These are phyloP conservation scores for Rotaria magnacalcarata DNA, from an alignment of 2,888 invertebrate genomes.

Conservation along the genomic window DNA sequence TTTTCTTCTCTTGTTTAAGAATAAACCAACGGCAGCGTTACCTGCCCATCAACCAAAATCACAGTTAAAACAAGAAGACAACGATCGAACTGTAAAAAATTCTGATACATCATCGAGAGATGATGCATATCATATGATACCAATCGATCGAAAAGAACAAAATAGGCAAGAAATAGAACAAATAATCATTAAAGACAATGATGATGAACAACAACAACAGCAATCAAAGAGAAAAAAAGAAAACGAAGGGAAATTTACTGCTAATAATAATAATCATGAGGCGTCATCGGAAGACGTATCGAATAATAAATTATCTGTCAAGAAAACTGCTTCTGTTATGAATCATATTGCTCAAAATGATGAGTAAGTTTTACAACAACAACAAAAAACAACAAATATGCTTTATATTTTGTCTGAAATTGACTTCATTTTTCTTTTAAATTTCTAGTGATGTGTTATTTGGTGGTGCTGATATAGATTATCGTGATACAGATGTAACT, in stretches of 20 bases:
- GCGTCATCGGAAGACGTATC: background rate
- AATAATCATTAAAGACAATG: background rate
- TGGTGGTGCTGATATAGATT: constrained; percentile 21
- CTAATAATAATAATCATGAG: background rate
- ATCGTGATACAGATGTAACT: background rate
- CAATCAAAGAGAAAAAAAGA: background rate
- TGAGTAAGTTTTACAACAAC: background rate
- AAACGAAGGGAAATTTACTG: background rate
- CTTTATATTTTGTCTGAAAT: background rate
- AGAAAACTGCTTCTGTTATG: background rate
- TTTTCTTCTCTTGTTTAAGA: background rate
- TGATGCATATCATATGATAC: constrained; percentile 21
- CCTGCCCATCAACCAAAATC: background rate
- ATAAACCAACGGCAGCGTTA: background rate
- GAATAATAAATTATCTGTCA: background rate
- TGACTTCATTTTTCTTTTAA: background rate
- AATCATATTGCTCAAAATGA: background rate
- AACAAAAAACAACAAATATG: background rate
- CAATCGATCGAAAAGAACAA: constrained; percentile 13
- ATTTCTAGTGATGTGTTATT: background rate
- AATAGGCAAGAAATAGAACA: background rate
- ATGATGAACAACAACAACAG: background rate
- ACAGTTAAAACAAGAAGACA: background rate
- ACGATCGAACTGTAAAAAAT: background rate
- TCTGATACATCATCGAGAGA: background rate